Percentiles rank a stretch among this genome's conserved stretches.
These are phyloP conservation scores for Drosophila greeni DNA, from an alignment of 2,888 invertebrate genomes.

Conservation along the genomic window DNA sequence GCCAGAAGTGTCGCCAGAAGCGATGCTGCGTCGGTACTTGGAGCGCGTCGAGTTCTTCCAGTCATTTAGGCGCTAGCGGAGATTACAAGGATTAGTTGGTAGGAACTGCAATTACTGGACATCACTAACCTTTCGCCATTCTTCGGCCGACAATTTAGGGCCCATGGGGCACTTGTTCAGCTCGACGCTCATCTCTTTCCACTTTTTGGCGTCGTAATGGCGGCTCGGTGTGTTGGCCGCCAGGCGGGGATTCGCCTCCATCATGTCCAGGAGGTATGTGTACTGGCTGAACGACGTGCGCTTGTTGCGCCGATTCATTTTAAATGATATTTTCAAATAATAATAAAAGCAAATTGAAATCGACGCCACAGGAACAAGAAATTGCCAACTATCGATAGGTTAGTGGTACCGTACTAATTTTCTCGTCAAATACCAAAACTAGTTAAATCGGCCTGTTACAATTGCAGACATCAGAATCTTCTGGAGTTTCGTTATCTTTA, in stretches of 20 bases:
- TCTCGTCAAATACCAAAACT: constrained; percentile 2
- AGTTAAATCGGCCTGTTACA: neutral
- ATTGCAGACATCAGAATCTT: neutral
- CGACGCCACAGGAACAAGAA: constrained; percentile 50
- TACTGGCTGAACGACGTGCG: constrained; percentile 78
- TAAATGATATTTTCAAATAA: constrained; percentile 3
- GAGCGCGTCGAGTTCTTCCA: constrained; percentile 78
- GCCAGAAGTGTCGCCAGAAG: constrained; percentile 70
- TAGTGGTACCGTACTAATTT: neutral
- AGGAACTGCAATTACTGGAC: neutral
- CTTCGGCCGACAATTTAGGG: constrained; percentile 76
- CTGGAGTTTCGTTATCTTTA: neutral
- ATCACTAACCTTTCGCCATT: constrained; percentile 76
- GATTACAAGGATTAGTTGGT: neutral
- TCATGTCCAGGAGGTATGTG: constrained; percentile 76
- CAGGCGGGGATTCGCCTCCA: constrained; percentile 77
- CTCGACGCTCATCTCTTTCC: constrained; percentile 76
- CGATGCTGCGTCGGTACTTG: constrained; percentile 75
- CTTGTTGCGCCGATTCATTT: constrained; percentile 77
- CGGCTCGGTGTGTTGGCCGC: constrained; percentile 75
- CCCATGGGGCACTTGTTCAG: constrained; percentile 75
- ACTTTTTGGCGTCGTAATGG: constrained; percentile 74
- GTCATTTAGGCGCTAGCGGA: constrained; percentile 76
- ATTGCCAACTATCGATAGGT: constrained; percentile 12
- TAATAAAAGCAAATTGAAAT: constrained; percentile 42